Evolutionary conservation across 2,888 invertebrate species (phyloP).

Genomic region (Drosophila quinaria): DNA sequence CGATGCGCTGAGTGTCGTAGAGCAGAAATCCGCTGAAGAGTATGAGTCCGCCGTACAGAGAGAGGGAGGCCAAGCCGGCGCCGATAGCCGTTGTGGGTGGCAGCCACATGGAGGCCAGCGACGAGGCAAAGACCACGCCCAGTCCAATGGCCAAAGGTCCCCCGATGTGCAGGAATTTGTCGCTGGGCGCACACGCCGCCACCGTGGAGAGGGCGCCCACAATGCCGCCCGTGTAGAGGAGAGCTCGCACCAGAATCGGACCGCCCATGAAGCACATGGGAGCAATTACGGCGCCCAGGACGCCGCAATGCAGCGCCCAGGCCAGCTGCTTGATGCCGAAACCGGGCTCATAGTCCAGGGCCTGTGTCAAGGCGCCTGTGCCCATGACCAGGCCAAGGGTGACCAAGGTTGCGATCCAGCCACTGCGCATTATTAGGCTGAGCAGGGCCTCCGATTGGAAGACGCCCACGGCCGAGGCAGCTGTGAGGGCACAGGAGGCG

Average conservation of each 20-base stretch:
- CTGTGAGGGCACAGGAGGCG: conserved; percentile 93
- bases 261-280: conserved; percentile 97
- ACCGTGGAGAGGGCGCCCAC: conserved; percentile 97
- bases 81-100: conserved; percentile 96
- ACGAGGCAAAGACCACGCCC: conserved; percentile 97
- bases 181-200: conserved; percentile 98
- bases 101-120: conserved; percentile 95
- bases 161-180: conserved; percentile 97
- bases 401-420: conserved; percentile 92
- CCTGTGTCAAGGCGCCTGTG: conserved; percentile 92
- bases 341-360: conserved; percentile 93
- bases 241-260: conserved; percentile 94
- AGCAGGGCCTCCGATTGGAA: conserved; percentile 93
- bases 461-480: conserved; percentile 92
- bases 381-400: conserved; percentile 96
- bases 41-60: conserved; percentile 97
- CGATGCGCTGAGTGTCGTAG: conserved; percentile 97
- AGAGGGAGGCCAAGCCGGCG: conserved; percentile 94
- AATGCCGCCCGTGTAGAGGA: conserved; percentile 97
- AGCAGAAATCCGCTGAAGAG: conserved; percentile 97
- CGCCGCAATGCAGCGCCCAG: conserved; percentile 93
- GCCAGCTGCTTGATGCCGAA: conserved; percentile 94
- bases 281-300: conserved; percentile 96
- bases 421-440: conserved; percentile 92
- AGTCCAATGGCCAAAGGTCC: conserved; percentile 98